Evolutionary conservation across 2,888 invertebrate species (phyloP), one percentile per base, ranked within the genome.

Genomic region (Clistopyga incitator): DNA sequence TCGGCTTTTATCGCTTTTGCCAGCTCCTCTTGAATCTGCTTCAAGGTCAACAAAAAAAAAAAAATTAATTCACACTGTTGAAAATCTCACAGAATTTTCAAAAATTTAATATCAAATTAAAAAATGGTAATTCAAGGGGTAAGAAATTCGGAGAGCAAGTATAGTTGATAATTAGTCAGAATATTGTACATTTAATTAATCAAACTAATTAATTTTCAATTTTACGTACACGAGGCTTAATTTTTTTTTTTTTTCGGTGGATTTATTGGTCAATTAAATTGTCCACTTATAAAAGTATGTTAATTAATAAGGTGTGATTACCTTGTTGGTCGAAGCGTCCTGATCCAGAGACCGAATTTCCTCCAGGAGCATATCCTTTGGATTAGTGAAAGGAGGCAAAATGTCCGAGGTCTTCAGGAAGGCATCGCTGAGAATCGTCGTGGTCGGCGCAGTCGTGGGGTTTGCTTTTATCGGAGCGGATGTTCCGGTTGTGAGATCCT

Each of bases 301-400:
- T n/a, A n/a, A 29, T 29, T 29, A 29, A 20, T 3, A 54, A 2
- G 23, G 23, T 11, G 13, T 18, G 8, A 23, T 23, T 56, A 56
- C 56, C 56, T 56, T 56, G 15, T 88, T 90, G 20, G 88, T 86
- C 29, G 84, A 76, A 11, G 85, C 68, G 45, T 90, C 89, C 75
- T 92, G 90, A 47, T 89, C 89, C 75, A 92, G 83, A 13, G 90
- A 87, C 20, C 87, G 88, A 71, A 92, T 88, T 83, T 92, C 91
- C 68, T 91, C 87, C 13, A 91, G 74, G 29, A 93, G 87, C 2
- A 90, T 70, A 3, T 91, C 87, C 78, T 90, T 90, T 1, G 91
- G 87, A 84, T 88, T 87, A 18, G 87, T 25, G 42, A 89, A 82
- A 0, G 86, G 86, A 50, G 86, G 88, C 25, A 45, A 45, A 29